phyloP scores from a whole-genome alignment of 2,888 invertebrate genomes.

The Barypeithes pellucidus region DNA sequence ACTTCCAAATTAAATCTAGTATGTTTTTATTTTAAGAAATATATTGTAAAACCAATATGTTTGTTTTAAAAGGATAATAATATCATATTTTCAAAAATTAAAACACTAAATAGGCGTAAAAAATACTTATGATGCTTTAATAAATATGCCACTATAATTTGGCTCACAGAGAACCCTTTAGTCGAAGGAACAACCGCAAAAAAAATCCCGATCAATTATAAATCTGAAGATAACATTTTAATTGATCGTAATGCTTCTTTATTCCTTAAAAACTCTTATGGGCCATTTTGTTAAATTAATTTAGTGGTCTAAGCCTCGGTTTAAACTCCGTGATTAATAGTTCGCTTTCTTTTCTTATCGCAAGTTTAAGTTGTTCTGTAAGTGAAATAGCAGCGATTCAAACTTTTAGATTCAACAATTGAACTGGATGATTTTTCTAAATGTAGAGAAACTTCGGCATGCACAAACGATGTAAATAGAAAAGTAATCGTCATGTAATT shows the following conservation, averaged over 20 bases:
- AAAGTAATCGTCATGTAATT: no score
- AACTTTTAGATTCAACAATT: conserved; percentile 59
- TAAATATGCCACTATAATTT: no score
- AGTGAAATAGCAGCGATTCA: conserved; percentile 64
- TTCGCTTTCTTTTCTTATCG: conserved; percentile 60
- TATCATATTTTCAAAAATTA: no score
- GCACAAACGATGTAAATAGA: no score
- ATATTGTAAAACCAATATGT: no score
- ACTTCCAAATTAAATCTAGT: no score
- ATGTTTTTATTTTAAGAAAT: no score
- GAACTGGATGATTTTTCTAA: neutral
- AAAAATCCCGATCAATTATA: neutral
- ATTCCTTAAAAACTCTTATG: neutral
- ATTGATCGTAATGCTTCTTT: conserved; percentile 34
- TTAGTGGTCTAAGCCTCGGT: conserved; percentile 29
- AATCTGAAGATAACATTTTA: conserved; percentile 4
- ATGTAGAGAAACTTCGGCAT: no score
- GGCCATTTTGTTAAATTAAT: conserved; percentile 32
- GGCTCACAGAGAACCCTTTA: no score
- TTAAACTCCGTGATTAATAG: conserved; percentile 39
- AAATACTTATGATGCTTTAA: no score
- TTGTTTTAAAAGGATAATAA: no score
- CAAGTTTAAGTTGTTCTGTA: conserved; percentile 60
- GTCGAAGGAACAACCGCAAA: neutral
- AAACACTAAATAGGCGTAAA: no score